Evolutionary conservation across 1,140 invertebrate genomes (phyloP).

Genomic region (Polypedilum vanderplanki): DNA sequence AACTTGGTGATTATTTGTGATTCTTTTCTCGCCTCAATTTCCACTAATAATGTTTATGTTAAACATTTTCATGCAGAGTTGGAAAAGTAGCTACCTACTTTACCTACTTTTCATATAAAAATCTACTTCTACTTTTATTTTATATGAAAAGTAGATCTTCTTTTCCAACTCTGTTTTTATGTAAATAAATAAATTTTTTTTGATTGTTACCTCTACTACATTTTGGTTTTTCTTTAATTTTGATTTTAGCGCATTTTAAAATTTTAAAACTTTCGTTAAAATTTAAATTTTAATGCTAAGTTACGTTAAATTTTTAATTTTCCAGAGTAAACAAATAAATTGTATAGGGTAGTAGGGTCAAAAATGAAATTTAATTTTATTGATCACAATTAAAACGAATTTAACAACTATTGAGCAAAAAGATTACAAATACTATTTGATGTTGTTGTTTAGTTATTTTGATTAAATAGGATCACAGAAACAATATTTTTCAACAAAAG

Average conservation of each 20-base stretch:
- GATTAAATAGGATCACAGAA: conserved; percentile 22
- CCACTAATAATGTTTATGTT: background rate
- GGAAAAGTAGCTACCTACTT: too few relatives aligned
- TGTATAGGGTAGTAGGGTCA: background rate
- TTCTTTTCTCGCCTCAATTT: background rate
- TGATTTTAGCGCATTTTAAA: background rate
- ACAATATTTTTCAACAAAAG: conserved; percentile 27
- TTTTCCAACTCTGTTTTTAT: background rate
- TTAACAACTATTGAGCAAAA: conserved; percentile 2
- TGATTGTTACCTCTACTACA: background rate
- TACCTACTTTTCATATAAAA: too few relatives aligned
- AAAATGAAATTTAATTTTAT: background rate
- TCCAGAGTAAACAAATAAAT: background rate
- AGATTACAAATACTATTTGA: background rate
- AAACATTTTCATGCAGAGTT: background rate
- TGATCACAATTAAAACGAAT: background rate
- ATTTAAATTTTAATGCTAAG: background rate
- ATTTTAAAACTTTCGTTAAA: too few relatives aligned
- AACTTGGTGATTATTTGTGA: background rate
- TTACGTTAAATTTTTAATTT: background rate
- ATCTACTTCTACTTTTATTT: too few relatives aligned
- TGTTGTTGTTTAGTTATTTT: background rate
- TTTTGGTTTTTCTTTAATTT: too few relatives aligned
- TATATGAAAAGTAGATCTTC: too few relatives aligned
- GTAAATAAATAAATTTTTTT: background rate